Evolutionary conservation across 1,140 invertebrate species (phyloP).

Genomic region (Brachionus plicatilis): DNA sequence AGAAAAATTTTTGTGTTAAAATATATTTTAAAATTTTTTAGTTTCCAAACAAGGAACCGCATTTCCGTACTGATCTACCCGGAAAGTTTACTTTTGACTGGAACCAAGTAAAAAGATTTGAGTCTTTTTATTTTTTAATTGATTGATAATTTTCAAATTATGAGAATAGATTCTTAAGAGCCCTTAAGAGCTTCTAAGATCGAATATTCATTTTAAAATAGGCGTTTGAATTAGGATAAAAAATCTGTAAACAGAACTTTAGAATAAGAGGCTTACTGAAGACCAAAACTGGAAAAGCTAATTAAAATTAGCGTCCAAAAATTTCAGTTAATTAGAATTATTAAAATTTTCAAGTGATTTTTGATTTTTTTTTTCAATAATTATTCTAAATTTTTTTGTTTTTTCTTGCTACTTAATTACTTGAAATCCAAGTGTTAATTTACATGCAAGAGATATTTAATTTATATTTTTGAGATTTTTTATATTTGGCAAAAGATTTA

Average conservation of each 20-base stretch:
- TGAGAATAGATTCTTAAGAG: not conserved
- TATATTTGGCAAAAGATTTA: not conserved
- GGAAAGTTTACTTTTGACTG: slow-evolving; percentile 2
- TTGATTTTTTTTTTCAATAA: not conserved
- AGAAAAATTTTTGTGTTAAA: not conserved
- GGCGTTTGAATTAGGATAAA: not conserved
- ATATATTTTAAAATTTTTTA: not conserved
- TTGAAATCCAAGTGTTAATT: not conserved
- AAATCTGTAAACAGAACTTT: not conserved
- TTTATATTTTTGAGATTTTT: not conserved
- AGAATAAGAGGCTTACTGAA: not conserved
- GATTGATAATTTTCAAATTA: not conserved
- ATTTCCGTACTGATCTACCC: not conserved
- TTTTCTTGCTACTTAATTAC: not conserved
- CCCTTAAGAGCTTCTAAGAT: not conserved
- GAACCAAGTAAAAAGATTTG: not conserved
- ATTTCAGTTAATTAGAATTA: not conserved
- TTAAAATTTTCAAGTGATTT: not conserved
- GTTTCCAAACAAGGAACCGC: not conserved
- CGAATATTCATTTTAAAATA: not conserved
- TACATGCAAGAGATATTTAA: not conserved
- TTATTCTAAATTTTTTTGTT: not conserved
- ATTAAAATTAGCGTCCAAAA: not conserved
- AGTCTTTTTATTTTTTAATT: not conserved
- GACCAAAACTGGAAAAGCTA: not conserved